Evolutionary conservation across 2,113 vertebrate genomes (phyloP), one percentile per base, ranked within the genome.

Genomic region (Notothenia coriiceps): DNA sequence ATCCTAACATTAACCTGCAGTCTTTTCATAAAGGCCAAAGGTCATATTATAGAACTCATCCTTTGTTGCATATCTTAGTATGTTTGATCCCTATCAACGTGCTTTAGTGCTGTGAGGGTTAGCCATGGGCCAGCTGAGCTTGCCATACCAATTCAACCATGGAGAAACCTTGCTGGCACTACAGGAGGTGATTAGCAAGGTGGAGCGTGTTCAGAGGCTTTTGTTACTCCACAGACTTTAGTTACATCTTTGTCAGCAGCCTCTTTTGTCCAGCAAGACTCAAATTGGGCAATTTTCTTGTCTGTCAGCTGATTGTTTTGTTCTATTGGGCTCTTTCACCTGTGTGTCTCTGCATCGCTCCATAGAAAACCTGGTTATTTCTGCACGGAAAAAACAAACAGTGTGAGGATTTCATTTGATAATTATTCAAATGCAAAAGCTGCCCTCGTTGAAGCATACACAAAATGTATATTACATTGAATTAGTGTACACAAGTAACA

Each of bases 221-320:
- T 80, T 86, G 86, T 88, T 84, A 69, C 79, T 44, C 29, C 55
- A 54, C 77, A 72, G 77, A 84, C 88, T 93, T 93, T 73, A 79
- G 85, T 93, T 94, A 88, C 91, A 88, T 74, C 75, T 82, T 80
- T 91, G 91, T 92, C 91, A 92, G 82, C 91, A 62, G 67, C 59
- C 6, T 43, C 76, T 82, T 88, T 91, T 94, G 87, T 92, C 66
- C 83, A 64, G 70, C 75, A 80, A 77, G 66, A 85, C 79, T 89
- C 77, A 87, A 92, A 92, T 75, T 91, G 88, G 88, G 69, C 83
- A 90, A 92, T 93, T 92, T 93, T 93, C 92, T 82, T 77, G 84
- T 94, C 92, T 87, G 90, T 92, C 93, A 93, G 78, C 87, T 74
- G 72, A 65, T 59, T 50, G 74, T 86, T 86, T 78, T 70, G 59